Evolutionary conservation across 2,797 vertebrate species (phyloP), one percentile per base, ranked within the genome.

Genomic region (Merluccius polli): DNA sequence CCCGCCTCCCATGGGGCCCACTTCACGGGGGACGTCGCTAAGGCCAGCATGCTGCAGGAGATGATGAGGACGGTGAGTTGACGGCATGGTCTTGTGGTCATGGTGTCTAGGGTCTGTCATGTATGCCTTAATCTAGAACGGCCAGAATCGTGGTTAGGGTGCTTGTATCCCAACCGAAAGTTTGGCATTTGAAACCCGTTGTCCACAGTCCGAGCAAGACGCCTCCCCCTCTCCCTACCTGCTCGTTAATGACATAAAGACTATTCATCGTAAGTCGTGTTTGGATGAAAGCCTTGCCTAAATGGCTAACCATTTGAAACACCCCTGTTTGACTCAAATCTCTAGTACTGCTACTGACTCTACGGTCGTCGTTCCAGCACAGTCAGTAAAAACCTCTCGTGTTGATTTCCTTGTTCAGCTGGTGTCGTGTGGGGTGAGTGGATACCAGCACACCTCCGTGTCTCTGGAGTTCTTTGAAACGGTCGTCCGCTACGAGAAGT

Each of bases 401-500:
- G 24, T 71, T 13, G 27, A 84, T 81, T 38, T 21, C 5, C 38
- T 2, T 29, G 79, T 87, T 10, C 87, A 99, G 98, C 90, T 99
- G 87, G 95, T 99, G 72, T 96, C 95, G 29, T 96, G 96, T 74
- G 92, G 95, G 29, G 97, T 99, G 77, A 98, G 97, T 85, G 94
- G 95, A 83, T 98, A 97, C 89, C 95, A 95, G 84, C 98, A 99
- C 88, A 93, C 94, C 65, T 98, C 97, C 0, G 97, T 99, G 72
- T 94, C 95, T 0, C 89, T 99, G 91, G 97, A 99, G 90, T 99
- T 98, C 89, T 99, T 99, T 11, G 98, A 99, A 83, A 98, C 97
- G 0, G 95, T 98, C 24, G 96, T 98, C 76, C 91, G 98, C 86
- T 99, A 99, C 6, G 98, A 99, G 83, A 99, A 98, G 77, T 99